Evolutionary conservation across 2,113 vertebrate species (phyloP).

Genomic region (Pampusana beccarii): DNA sequence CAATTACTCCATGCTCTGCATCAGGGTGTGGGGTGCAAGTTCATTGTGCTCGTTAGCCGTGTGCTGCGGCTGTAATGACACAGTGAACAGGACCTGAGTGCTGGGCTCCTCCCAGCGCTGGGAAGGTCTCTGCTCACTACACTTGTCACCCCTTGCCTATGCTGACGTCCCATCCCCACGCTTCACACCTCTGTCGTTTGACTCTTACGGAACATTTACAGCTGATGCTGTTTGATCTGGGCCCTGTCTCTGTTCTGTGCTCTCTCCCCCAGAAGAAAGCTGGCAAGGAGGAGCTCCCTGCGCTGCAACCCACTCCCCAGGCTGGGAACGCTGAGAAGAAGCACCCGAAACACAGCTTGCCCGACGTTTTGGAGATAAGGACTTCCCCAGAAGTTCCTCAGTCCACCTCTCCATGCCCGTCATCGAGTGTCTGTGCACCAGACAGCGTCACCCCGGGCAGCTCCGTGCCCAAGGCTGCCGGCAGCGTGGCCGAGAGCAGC

Average conservation of each 20-base stretch:
- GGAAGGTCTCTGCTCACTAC: neutral
- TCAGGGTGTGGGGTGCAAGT: neutral
- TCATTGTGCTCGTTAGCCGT: neutral
- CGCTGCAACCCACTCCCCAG: neutral
- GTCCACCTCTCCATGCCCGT: fast-evolving
- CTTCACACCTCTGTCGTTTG: neutral
- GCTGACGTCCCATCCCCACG: neutral
- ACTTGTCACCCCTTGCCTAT: neutral
- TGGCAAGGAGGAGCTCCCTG: neutral
- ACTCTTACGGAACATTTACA: neutral
- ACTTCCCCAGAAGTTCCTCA: neutral
- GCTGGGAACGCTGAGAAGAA: neutral
- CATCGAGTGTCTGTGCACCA: neutral
- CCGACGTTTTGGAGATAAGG: neutral
- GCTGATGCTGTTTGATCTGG: neutral
- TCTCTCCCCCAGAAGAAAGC: constrained; percentile 35
- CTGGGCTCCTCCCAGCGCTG: neutral
- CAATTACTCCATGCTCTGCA: fast-evolving
- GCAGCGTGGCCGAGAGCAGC: neutral
- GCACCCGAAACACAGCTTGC: neutral
- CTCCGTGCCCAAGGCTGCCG: neutral
- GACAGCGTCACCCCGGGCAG: neutral
- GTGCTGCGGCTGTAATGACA: neutral
- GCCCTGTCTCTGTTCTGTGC: neutral
- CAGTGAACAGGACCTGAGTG: fast-evolving